phyloP scores from a whole-genome alignment of 92 coral and sea anemone genomes.

The Palythoa grandis region DNA sequence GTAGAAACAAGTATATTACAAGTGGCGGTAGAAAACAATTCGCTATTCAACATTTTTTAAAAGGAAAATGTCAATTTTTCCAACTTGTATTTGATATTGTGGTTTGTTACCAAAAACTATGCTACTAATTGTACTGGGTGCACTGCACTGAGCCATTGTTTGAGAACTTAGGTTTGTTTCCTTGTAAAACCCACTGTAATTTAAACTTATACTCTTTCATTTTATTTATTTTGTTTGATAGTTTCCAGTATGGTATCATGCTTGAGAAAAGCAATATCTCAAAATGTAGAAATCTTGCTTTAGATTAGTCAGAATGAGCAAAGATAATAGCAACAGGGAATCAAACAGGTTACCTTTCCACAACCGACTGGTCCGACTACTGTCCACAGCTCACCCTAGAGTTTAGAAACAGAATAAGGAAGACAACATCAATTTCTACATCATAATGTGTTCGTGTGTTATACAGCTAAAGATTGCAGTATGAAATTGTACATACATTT shows the following conservation, averaged over 20 bases:
- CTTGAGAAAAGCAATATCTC: background rate
- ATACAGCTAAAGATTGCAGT: too few species aligned
- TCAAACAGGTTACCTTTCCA: constrained; percentile 79
- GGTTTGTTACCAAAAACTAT: too few species aligned
- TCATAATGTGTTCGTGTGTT: background rate
- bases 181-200: background rate
- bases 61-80: background rate
- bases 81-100: too few species aligned
- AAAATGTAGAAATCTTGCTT: background rate
- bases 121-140: too few species aligned
- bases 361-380: constrained; percentile 94
- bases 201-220: background rate
- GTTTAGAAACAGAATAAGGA: background rate
- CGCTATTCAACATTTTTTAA: background rate
- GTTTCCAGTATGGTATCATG: background rate
- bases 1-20: constrained; percentile 1
- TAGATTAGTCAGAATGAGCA: too few species aligned
- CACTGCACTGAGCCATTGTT: too few species aligned
- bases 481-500: too few species aligned
- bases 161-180: too few species aligned
- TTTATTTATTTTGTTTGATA: background rate
- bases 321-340: too few species aligned
- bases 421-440: background rate
- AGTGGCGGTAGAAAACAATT: background rate
- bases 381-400: constrained; percentile 90